Base-by-base conservation (phyloP, 2,888 invertebrate species). In the Yponomeuta cagnagella region DNA sequence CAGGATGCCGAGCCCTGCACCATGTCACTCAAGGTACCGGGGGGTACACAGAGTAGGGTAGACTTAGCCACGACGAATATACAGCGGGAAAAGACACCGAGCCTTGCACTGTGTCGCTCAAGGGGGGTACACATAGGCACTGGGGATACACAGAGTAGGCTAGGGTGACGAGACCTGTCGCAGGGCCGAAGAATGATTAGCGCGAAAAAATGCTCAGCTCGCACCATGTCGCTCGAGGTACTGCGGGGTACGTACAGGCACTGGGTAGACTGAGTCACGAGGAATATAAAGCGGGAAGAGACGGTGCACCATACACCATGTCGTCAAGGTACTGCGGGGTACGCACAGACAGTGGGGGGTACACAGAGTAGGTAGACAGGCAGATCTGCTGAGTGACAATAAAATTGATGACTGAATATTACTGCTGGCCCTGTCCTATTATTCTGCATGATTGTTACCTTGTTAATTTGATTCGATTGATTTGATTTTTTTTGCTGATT, bases 161-260 rank as follows among this genome's bases (percentile, higher is more conserved):
- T 43, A 43, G 9, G 97, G 23, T 23, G 23, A 98, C 81, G 96
- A 96, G 74, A 96, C 98, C 8, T 96, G 97, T 15, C 92, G 96
- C 74, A 95, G 97, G 0, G 98, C 98, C 1, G 98, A 98, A 80
- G 98, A 98, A 86, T 98, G 98, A 97, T 94, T 96, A 71, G 94
- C 93, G 64, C 99, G 99, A 15, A 95, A 95, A 79, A 97, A 98
- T 86, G 96, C 96, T 1, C 98, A 98, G 77, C 99, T 1, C 92
- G 98, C 79, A 94, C 98, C 75, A 96, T 99, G 87, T 98, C 98
- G 73, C 93, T 99, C 73, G 96, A 97, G 94, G 98, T 96, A 84
- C 63, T 43, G 30, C 15, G 63, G 15, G 48, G 63, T n/a, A 58
- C 15, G 15, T 2, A 58, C 12, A 58, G 37, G 2, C 3, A 2